Conservation (phyloP, 2,113 vertebrate genomes). For the Diphyllodes magnificus region DNA sequence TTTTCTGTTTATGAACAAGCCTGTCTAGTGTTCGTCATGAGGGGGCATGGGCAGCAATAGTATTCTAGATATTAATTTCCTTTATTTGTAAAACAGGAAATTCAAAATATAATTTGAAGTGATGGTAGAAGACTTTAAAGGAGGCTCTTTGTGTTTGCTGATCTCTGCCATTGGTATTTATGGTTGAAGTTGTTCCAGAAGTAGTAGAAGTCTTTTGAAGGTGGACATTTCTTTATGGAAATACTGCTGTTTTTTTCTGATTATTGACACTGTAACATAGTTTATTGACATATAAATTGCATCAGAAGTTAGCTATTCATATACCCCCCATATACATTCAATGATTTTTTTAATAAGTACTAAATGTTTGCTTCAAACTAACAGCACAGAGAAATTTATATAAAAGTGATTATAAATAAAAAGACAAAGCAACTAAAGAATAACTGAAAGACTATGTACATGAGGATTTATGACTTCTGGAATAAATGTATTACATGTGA, state of each 20-base stretch:
- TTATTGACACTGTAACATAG: neutral
- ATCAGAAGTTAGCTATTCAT: neutral
- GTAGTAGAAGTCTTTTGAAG: neutral
- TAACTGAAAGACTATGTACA: neutral
- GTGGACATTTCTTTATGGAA: conserved; percentile 6
- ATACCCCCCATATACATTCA: neutral
- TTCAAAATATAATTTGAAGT: conserved; percentile 54
- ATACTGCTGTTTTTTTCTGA: neutral
- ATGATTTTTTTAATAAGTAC: neutral
- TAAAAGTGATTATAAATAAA: neutral
- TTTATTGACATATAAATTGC: neutral
- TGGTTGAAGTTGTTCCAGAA: neutral
- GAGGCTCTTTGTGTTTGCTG: conserved; percentile 23
- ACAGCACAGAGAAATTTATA: neutral
- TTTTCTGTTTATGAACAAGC: conserved; percentile 53
- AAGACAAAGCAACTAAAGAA: neutral
- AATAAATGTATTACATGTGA: neutral
- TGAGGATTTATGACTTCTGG: neutral
- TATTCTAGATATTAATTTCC: conserved; percentile 64
- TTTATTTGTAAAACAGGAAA: conserved; percentile 62
- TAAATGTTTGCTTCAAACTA: neutral
- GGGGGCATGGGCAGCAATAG: conserved; percentile 55
- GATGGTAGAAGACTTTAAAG: conserved; percentile 21
- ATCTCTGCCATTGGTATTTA: neutral
- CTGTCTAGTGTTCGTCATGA: conserved; percentile 66